These are phyloP conservation scores for Hypocryptadius cinnamomeus DNA, from an alignment of 2,113 vertebrate species.

Conservation along the genomic window DNA sequence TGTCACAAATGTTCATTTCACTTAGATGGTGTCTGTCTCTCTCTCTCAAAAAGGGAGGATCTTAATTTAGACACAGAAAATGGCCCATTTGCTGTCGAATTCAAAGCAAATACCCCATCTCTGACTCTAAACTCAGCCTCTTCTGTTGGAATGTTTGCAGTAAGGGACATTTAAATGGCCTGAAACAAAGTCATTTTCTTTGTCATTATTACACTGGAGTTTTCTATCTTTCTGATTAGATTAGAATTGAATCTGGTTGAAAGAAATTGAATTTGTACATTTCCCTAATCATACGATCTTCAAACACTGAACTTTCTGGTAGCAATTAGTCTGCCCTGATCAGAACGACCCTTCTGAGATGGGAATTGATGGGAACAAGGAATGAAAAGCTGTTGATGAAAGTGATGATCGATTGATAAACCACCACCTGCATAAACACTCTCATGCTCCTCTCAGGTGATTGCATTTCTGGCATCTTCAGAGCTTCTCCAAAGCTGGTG, in stretches of 20 bases:
- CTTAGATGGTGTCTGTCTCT: background rate
- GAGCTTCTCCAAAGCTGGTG: background rate
- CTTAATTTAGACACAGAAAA: slow-evolving; percentile 18
- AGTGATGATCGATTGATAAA: slow-evolving; percentile 26
- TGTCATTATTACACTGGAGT: slow-evolving; percentile 55
- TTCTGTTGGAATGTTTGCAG: slow-evolving; percentile 26
- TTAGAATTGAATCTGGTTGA: slow-evolving; percentile 65
- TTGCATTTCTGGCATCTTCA: background rate
- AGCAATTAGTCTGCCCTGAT: slow-evolving; percentile 55
- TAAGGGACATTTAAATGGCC: slow-evolving; percentile 45
- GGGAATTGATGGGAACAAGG: slow-evolving; percentile 17
- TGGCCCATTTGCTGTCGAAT: slow-evolving; percentile 19
- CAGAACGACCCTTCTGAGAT: background rate
- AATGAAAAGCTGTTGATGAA: slow-evolving; percentile 27
- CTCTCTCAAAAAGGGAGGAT: slow-evolving; percentile 23
- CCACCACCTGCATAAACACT: background rate
- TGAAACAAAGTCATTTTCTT: slow-evolving; percentile 53
- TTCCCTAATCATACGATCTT: slow-evolving; percentile 67
- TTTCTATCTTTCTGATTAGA: slow-evolving; percentile 66
- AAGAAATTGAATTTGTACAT: slow-evolving; percentile 68
- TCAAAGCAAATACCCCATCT: slow-evolving; percentile 15
- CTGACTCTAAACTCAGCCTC: background rate
- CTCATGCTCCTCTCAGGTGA: background rate
- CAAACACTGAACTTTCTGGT: slow-evolving; percentile 52
- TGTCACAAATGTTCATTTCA: slow-evolving; percentile 54